A percentile compares a stretch with the other conserved stretches of the same genome.
Conservation (phyloP, 2,797 vertebrate species). For the Poecilia gillii region DNA sequence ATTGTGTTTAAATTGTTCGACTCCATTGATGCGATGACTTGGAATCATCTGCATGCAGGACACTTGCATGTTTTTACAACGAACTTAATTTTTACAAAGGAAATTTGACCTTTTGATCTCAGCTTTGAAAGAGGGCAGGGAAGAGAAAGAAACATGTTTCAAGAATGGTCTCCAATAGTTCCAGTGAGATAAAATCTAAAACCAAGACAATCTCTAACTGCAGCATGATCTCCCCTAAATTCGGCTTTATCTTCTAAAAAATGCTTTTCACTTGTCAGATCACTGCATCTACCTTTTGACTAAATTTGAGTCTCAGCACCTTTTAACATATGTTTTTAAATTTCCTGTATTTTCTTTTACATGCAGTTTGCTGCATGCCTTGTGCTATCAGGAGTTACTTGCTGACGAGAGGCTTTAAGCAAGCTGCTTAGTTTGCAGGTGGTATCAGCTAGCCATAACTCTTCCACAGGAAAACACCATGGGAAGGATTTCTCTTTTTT, state of each 20-base stretch:
- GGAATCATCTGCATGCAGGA: background rate
- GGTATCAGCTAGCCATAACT: background rate
- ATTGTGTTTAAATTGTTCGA: background rate
- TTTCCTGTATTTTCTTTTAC: background rate
- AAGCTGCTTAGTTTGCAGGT: background rate
- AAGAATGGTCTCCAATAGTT: background rate
- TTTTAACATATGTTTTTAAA: background rate
- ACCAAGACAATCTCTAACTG: background rate
- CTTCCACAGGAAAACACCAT: background rate
- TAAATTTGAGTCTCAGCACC: background rate
- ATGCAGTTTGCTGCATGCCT: background rate
- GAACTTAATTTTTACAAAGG: background rate
- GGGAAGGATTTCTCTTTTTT: background rate
- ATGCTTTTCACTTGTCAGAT: background rate
- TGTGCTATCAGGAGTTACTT: background rate
- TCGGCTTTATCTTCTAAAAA: background rate
- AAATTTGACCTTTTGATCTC: background rate
- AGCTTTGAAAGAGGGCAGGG: background rate
- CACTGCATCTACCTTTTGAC: background rate
- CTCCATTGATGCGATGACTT: background rate
- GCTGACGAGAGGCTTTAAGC: background rate
- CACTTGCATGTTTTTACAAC: background rate
- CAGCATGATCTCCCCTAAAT: background rate
- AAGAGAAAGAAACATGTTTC: background rate
- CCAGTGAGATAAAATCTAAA: background rate